Evolutionary conservation across 1,140 invertebrate genomes (phyloP).

Genomic region (Zaprionus taronus): DNA sequence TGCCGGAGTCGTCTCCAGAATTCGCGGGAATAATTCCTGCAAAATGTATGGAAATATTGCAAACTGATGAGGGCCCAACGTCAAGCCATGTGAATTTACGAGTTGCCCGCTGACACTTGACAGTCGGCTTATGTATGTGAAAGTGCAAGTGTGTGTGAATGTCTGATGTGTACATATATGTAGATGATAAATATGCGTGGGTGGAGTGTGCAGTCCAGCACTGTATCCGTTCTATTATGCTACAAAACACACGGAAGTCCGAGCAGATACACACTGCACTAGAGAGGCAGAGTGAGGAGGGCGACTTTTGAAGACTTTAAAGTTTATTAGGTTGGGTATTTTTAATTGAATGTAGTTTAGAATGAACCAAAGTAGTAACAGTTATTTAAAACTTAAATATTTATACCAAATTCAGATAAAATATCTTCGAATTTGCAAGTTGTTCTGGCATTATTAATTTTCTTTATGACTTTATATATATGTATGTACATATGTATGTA

Average conservation of each 20-base stretch:
- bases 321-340: neutral
- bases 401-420: too few species aligned
- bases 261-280: conserved; percentile 48
- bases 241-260: conserved; percentile 72
- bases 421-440: too few species aligned
- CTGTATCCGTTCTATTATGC: conserved; percentile 71
- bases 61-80: conserved; percentile 43
- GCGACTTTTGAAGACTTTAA: neutral
- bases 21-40: conserved; percentile 68
- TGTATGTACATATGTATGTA: too few species aligned
- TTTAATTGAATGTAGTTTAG: neutral
- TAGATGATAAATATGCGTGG: conserved; percentile 19
- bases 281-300: conserved; percentile 15
- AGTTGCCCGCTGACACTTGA: conserved; percentile 23
- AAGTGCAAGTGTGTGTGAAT: conserved; percentile 12
- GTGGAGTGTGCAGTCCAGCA: conserved; percentile 52
- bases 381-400: neutral
- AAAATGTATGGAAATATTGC: conserved; percentile 24
- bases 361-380: neutral
- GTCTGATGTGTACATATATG: conserved; percentile 24
- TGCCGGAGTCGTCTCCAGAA: conserved; percentile 75
- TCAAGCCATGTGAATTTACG: conserved; percentile 61
- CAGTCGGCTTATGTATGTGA: conserved; percentile 21
- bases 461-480: too few species aligned
- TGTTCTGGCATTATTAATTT: too few species aligned